Evolutionary conservation across 2,888 invertebrate species (phyloP), one percentile per base, ranked within the genome.

Genomic region (Lasioglossum villosulum): DNA sequence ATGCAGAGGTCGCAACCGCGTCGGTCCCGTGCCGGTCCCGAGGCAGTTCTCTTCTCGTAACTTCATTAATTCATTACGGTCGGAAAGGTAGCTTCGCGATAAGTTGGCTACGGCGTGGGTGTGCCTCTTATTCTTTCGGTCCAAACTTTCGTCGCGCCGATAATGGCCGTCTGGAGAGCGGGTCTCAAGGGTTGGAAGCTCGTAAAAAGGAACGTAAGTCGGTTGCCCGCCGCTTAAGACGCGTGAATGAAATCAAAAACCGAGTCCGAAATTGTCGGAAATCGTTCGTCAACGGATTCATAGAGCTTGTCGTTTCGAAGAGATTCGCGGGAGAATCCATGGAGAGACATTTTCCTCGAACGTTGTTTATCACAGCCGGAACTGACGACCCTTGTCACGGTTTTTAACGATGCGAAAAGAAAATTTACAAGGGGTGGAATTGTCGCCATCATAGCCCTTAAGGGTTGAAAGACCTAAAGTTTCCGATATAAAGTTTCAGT

Each of bases 1-100:
- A 83, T 76, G 56, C 66, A 27, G 34, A 59, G 14, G 45, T 23
- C 16, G 4, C 27, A 52, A 68, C 68, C 56, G 78, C 27, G 19
- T 52, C 45, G 42, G 30, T 27, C n/a, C 48, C 12, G 71, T 19
- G 27, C 34, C 27, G 34, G 27, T 19, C 27, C 14, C 37, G 27
- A 63, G 63, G 48, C 48, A 52, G 68, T 52, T 74, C 27, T 23
- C 37, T 59, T 77, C n/a, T 16, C 37, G 45, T 30, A 45, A 74
- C 74, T 82, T 84, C 73, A 48, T 84, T 77, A 82, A 84, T 82
- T 84, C 83, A 74, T 84, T 82, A 82, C 59, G 74, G 68, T 45
- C 74, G 74, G 45, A 59, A 66, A 59, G 37, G 39, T 37, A 70
- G 52, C 45, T n/a, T 19, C 56, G 73, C 45, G 76, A 82, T 82